Percentiles rank a stretch among this genome's conserved stretches.
Evolutionary conservation across 2,797 vertebrate genomes (phyloP).

Genomic region (Odontamblyopus lacepedii): DNA sequence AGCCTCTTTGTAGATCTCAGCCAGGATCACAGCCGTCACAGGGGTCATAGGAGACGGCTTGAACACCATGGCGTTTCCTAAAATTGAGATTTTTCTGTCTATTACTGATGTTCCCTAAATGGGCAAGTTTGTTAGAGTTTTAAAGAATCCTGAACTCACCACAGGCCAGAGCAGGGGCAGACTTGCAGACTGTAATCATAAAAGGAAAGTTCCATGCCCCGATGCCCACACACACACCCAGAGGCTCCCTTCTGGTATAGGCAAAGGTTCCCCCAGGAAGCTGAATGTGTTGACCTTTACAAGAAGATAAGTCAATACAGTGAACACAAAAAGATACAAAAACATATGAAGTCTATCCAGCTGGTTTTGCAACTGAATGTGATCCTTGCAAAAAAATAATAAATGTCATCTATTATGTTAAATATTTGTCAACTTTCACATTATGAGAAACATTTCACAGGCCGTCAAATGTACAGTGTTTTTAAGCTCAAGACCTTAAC

Average conservation of each 20-base stretch:
- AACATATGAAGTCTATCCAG: too few species aligned
- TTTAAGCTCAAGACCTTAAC: too few species aligned
- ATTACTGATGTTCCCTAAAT: neutral
- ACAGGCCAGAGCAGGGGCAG: constrained; percentile 92
- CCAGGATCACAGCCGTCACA: constrained; percentile 84
- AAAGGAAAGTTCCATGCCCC: constrained; percentile 98
- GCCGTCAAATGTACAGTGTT: too few species aligned
- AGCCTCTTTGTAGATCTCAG: constrained; percentile 91
- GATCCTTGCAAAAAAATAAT: neutral
- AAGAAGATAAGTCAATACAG: neutral
- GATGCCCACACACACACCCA: constrained; percentile 94
- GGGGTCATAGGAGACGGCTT: constrained; percentile 96
- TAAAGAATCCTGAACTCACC: constrained; percentile 73
- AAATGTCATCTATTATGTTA: too few species aligned
- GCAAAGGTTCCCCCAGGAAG: constrained; percentile 90
- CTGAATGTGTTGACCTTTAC: constrained; percentile 90
- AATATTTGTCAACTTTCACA: too few species aligned
- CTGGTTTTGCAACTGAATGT: neutral
- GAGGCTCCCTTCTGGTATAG: constrained; percentile 90
- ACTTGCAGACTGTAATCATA: constrained; percentile 89
- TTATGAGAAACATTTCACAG: too few species aligned
- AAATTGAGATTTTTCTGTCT: neutral
- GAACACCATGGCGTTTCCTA: constrained; percentile 94
- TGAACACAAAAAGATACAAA: neutral
- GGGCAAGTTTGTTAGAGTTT: neutral